A percentile compares a stretch with the other conserved stretches of the same genome.
These are phyloP conservation scores for Brachyptera risi DNA, from an alignment of 2,888 invertebrate genomes.

Conservation along the genomic window DNA sequence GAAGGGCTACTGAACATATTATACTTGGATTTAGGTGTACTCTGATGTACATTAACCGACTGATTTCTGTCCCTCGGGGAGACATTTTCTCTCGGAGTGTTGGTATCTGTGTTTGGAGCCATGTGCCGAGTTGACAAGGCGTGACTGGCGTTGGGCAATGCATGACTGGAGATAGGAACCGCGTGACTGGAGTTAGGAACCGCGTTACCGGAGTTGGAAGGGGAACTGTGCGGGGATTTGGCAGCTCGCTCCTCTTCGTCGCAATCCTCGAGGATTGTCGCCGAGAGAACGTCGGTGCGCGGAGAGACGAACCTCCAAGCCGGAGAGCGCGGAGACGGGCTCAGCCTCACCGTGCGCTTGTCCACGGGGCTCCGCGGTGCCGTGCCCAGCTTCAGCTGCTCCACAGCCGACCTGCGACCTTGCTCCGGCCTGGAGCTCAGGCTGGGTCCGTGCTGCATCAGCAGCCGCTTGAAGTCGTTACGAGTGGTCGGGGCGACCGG, in stretches of 20 bases:
- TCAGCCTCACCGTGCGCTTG: conserved; percentile 50
- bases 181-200: too few species aligned
- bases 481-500: conserved; percentile 61
- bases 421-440: conserved; percentile 44
- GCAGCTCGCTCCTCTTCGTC: conserved; percentile 69
- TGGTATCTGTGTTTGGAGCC: too few species aligned
- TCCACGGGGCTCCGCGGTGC: conserved; percentile 62
- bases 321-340: conserved; percentile 54
- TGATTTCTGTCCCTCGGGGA: too few species aligned
- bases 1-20: too few species aligned
- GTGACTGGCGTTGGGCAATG: too few species aligned
- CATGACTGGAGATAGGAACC: too few species aligned
- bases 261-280: conserved; percentile 78
- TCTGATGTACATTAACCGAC: too few species aligned
- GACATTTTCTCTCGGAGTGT: too few species aligned
- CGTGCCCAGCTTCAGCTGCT: conserved; percentile 63
- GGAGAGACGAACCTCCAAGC: conserved; percentile 69
- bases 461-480: conserved; percentile 76
- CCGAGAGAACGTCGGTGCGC: conserved; percentile 77
- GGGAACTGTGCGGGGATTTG: too few species aligned
- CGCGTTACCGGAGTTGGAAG: too few species aligned
- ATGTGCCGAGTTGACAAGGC: too few species aligned
- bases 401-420: conserved; percentile 71
- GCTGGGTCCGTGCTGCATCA: conserved; percentile 64
- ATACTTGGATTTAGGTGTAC: too few species aligned